phyloP scores from a whole-genome alignment of 2,113 vertebrate species.

The Ascaphus truei region DNA sequence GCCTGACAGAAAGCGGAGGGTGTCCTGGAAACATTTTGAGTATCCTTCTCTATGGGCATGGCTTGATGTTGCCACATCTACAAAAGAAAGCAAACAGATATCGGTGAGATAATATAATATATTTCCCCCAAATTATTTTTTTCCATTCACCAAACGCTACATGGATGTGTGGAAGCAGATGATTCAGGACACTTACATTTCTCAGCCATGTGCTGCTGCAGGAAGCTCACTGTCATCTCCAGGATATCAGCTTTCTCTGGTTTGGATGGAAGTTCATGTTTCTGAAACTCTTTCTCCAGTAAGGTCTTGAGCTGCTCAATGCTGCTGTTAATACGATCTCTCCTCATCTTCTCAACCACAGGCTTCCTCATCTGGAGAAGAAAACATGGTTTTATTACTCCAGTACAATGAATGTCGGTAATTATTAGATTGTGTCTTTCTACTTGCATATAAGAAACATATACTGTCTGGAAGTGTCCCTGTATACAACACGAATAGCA shows the following conservation, averaged over 20 bases:
- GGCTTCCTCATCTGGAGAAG: conserved; percentile 65
- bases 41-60: conserved; percentile 43
- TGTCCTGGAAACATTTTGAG: conserved; percentile 51
- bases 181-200: conserved; percentile 43
- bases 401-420: no score
- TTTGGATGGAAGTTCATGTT: conserved; percentile 68
- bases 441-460: no score
- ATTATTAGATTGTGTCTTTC: no score
- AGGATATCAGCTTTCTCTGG: conserved; percentile 76
- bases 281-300: conserved; percentile 69
- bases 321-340: conserved; percentile 76
- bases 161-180: no score
- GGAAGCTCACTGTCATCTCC: conserved; percentile 75
- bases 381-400: no score
- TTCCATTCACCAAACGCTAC: no score
- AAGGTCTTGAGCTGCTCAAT: conserved; percentile 71
- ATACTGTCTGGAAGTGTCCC: no score
- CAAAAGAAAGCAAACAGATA: background rate
- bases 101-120: background rate
- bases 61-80: conserved; percentile 5
- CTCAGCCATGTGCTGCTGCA: conserved; percentile 44
- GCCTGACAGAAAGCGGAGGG: conserved; percentile 44
- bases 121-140: no score
- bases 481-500: no score
- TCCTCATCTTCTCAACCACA: conserved; percentile 71